phyloP scores from a whole-genome alignment of 2,113 vertebrate species.

The Pantherophis guttatus region DNA sequence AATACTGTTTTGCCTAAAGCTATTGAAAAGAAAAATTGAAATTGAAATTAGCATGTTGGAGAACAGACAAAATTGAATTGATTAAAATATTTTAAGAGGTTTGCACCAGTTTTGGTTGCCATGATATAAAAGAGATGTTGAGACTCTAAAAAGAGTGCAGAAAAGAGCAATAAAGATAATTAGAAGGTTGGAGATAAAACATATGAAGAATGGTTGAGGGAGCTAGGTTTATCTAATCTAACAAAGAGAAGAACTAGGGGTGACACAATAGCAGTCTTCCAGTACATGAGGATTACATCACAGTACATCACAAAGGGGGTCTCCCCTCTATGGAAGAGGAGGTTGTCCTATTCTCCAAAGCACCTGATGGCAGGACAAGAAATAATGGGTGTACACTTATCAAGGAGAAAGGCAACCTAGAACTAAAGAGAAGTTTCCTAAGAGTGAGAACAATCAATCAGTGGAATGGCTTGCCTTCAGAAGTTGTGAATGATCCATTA shows the following conservation, averaged over 20 bases:
- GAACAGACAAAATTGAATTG: neutral
- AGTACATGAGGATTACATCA: neutral
- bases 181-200: neutral
- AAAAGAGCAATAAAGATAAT: neutral
- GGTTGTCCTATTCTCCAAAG: neutral
- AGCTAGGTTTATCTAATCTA: too few relatives aligned
- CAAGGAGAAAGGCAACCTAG: neutral
- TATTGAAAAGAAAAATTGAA: neutral
- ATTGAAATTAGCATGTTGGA: neutral
- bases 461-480: neutral
- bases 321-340: neutral
- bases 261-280: neutral
- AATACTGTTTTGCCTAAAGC: neutral
- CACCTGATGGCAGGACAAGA: neutral
- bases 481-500: neutral
- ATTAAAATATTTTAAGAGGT: neutral
- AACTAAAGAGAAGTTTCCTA: neutral
- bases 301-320: neutral
- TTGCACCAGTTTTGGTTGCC: neutral
- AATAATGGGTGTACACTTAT: neutral
- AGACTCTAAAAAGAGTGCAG: neutral
- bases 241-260: neutral
- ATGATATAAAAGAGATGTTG: neutral
- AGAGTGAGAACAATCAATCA: neutral
- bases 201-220: neutral